phyloP scores from a whole-genome alignment of 1,140 invertebrate species.

The Araneus ventricosus region DNA sequence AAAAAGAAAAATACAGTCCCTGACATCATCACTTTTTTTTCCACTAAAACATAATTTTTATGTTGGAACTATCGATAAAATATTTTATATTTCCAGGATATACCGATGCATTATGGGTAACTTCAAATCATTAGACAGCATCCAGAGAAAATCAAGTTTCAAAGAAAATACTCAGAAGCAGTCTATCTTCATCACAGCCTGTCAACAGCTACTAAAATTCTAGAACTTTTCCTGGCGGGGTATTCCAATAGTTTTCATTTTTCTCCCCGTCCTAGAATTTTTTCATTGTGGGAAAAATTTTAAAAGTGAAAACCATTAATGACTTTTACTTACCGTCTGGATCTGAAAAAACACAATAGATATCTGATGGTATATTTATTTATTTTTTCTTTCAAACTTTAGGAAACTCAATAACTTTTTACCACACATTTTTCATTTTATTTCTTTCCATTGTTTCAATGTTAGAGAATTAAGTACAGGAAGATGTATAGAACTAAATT shows the following conservation, averaged over 20 bases:
- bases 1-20: too few species aligned
- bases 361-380: neutral
- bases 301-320: slow-evolving; percentile 3
- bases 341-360: neutral
- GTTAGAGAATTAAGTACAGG: too few species aligned
- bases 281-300: neutral
- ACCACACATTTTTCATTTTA: too few species aligned
- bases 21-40: too few species aligned
- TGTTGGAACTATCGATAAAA: too few species aligned
- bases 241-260: neutral
- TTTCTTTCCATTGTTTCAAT: too few species aligned
- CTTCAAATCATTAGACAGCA: neutral
- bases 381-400: neutral
- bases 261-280: neutral
- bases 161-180: neutral
- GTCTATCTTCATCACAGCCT: neutral
- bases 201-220: neutral
- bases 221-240: neutral
- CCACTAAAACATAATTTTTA: too few species aligned
- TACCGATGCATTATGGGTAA: too few species aligned
- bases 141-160: neutral
- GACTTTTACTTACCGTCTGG: neutral
- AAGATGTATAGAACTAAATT: too few species aligned
- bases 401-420: neutral
- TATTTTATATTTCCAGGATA: too few species aligned